Base-by-base conservation (phyloP, 2,113 vertebrate genomes). In the Rhizomys pruinosus region DNA sequence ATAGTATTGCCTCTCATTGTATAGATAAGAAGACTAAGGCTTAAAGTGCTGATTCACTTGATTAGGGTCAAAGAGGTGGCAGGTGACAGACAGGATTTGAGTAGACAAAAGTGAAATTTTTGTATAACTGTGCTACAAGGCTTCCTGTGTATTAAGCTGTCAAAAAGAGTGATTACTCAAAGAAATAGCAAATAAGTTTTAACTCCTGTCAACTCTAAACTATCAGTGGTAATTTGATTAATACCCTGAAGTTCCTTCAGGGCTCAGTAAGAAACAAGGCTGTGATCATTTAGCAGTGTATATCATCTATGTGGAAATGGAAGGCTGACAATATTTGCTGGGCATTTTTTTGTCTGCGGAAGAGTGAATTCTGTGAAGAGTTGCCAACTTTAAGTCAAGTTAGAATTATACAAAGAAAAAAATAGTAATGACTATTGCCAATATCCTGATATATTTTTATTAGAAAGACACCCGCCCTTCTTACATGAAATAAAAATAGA, bases 391-490 rank as follows among this genome's bases (percentile, higher is more conserved):
- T 89, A 95, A 93, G 74, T 90, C 69, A 82, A 78, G 66, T 92
- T 89, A 79, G 79, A 92, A 90, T 90, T 91, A 79, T 68, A 72
- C n/a, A 15, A 69, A 91, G 86, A 72, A 87, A 72, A 87, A 92
- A 95, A 82, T 82, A 97, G 88, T 74, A 92, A 76, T 95, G 93
- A 91, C 89, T 72, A 93, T 94, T 81, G 44, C 78, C 92, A 79
- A 64, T 91, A 93, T 78, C 84, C 59, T 89, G 91, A 92, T 86
- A 86, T 92, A 82, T 88, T 93, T 92, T 94, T 94, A 97, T 94
- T 96, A 76, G 78, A 90, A 93, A 96, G 90, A 90, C n/a, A 66
- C 86, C 93, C 94, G 86, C 95, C 93, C 93, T 92, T 96, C 94
- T 88, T 86, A 47, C n/a, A 82, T 85, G 92, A 93, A 68, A 93